A percentile compares a stretch with the other conserved stretches of the same genome.
Conservation (phyloP, 2,888 invertebrate genomes). For the Tyria jacobaeae region DNA sequence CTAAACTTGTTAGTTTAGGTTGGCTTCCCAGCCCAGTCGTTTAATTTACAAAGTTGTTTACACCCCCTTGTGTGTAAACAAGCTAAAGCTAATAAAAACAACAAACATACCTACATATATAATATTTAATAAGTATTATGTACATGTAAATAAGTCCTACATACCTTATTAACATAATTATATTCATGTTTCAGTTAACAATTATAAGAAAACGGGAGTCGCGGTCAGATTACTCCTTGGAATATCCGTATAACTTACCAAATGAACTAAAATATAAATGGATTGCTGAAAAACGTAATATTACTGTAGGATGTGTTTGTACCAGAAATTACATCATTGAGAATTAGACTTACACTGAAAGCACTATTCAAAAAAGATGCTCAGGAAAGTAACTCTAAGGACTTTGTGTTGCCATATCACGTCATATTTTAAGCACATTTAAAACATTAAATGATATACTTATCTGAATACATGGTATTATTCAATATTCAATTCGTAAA, state of each 20-base stretch:
- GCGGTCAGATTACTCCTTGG: slow-evolving; percentile 9
- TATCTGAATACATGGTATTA: background rate
- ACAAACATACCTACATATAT: too few relatives aligned
- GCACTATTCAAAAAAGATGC: slow-evolving; percentile 9
- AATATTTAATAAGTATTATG: too few relatives aligned
- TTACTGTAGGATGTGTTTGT: slow-evolving; percentile 72
- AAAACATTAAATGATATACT: slow-evolving; percentile 22
- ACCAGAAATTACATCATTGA: slow-evolving; percentile 51
- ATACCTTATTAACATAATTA: background rate
- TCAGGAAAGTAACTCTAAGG: slow-evolving; percentile 18
- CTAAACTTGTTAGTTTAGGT: too few relatives aligned
- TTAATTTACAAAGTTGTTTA: too few relatives aligned
- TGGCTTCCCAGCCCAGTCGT: too few relatives aligned
- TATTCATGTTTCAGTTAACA: slow-evolving; percentile 64
- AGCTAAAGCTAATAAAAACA: too few relatives aligned
- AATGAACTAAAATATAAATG: slow-evolving; percentile 59
- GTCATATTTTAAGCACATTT: slow-evolving; percentile 13
- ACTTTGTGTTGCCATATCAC: slow-evolving; percentile 32
- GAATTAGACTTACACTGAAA: slow-evolving; percentile 16
- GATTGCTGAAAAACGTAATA: slow-evolving; percentile 58
- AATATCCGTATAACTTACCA: slow-evolving; percentile 54
- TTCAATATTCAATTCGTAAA: background rate
- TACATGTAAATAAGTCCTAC: too few relatives aligned
- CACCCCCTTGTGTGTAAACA: too few relatives aligned
- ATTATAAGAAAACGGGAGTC: slow-evolving; percentile 59